Percentiles rank a stretch among this genome's conserved stretches.
phyloP scores from a whole-genome alignment of 2,113 vertebrate species.

The Platichthys flesus region DNA sequence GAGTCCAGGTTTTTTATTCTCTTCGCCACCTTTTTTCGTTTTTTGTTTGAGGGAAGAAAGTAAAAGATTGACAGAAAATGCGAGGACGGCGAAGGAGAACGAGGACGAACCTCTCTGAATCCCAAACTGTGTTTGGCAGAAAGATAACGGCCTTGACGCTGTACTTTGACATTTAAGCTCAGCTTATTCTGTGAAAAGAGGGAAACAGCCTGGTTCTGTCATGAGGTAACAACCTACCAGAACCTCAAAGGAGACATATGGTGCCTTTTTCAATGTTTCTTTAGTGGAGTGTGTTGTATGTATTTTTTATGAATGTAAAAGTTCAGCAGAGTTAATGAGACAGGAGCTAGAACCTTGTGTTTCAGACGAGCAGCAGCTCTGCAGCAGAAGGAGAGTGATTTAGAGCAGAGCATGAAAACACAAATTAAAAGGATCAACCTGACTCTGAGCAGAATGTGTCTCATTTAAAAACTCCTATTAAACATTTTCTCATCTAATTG shows the following conservation, averaged over 20 bases:
- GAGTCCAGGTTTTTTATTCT: not conserved
- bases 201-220: not conserved
- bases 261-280: not conserved
- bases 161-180: not conserved
- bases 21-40: not conserved
- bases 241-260: not conserved
- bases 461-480: not conserved
- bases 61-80: constrained; percentile 9
- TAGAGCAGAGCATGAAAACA: not conserved
- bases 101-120: not conserved
- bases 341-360: too few species aligned
- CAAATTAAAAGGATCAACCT: not conserved
- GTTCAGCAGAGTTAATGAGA: too few species aligned
- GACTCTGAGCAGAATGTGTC: not conserved
- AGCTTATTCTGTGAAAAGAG: not conserved
- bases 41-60: not conserved
- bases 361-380: not conserved
- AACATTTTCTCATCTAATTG: not conserved
- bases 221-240: not conserved
- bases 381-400: not conserved
- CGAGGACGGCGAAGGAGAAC: not conserved
- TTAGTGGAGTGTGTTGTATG: too few species aligned
- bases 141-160: not conserved
- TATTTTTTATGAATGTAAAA: too few species aligned
- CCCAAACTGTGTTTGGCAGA: not conserved